Evolutionary conservation across 2,113 vertebrate species (phyloP).

Genomic region (Lipophrys pholis): DNA sequence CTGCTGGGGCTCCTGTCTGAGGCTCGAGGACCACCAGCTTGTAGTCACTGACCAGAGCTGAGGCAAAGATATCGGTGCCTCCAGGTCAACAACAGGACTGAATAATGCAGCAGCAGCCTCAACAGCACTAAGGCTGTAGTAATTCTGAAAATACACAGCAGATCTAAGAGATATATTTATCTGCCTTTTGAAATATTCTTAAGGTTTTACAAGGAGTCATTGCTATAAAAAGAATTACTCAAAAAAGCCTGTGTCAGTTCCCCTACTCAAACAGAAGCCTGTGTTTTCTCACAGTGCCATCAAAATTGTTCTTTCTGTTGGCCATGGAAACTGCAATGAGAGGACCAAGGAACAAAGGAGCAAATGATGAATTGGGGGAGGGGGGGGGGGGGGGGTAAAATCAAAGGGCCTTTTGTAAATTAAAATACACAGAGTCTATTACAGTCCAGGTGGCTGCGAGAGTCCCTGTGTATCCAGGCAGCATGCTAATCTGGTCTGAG

Average conservation of each 20-base stretch:
- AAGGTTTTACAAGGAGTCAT: neutral
- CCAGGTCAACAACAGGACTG: constrained; percentile 2
- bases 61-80: constrained; percentile 36
- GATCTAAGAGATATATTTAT: neutral
- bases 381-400: constrained; percentile 9
- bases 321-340: constrained; percentile 39
- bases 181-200: neutral
- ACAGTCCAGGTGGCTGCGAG: constrained; percentile 64
- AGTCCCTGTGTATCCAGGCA: constrained; percentile 44
- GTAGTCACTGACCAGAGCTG: constrained; percentile 35
- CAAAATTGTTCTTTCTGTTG: constrained; percentile 34
- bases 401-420: constrained; percentile 60
- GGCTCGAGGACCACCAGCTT: constrained; percentile 47
- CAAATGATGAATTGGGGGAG: constrained; percentile 52
- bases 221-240: neutral
- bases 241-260: constrained; percentile 1
- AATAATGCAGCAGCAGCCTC: constrained; percentile 19
- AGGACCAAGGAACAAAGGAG: constrained; percentile 45
- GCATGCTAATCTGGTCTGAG: constrained; percentile 60
- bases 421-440: constrained; percentile 61
- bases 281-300: constrained; percentile 11
- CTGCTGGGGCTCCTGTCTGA: constrained; percentile 55
- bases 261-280: constrained; percentile 29
- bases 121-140: neutral
- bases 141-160: neutral